Base-by-base conservation (phyloP, 2,888 invertebrate genomes). In the Drosophila longiperda region DNA sequence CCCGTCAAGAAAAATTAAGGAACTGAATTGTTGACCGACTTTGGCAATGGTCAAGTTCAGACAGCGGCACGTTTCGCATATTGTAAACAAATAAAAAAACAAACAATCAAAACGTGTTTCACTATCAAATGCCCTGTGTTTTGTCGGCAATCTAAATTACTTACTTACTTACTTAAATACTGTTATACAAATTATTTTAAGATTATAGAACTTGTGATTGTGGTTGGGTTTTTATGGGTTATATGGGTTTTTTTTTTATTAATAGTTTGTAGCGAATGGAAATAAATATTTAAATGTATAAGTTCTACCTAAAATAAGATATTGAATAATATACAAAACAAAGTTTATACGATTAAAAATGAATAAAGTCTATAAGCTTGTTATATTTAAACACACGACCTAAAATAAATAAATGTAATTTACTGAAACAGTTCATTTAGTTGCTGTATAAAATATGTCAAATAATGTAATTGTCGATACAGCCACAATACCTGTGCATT, bases 1-100 rank as follows among this genome's bases (percentile, higher is more conserved):
- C 26, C 34, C 48, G 67, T 54, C 36, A 32, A 50, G 17, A 34
- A 26, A 62, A 36, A 50, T 67, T 60, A 52, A 79, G 76, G 76
- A 80, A 80, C 78, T 78, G 29, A 62, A 62, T 59, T 61, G 12
- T 36, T 59, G 75, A 49, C 64, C 70, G 76, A 68, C 78, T 73
- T 73, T 73, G 79, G 67, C 42, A 48, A 61, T 79, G 87, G 80
- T 61, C 85, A 83, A 87, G 83, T 75, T 79, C 75, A 76, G 57
- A n/a, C 60, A 61, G 33, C 66, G 65, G 54, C 79, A 79, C 79
- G 87, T 82, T 87, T 87, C 62, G 82, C 87, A 82, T 85, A 82
- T 63, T 26, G 62, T 57, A 66, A 72, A 20, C 33, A 50, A 32
- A 23, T 32, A 38, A 9, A 1, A 23, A 15, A 12, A 45, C 3